Evolutionary conservation across 2,113 vertebrate species (phyloP).

Genomic region (Pipra filicauda): DNA sequence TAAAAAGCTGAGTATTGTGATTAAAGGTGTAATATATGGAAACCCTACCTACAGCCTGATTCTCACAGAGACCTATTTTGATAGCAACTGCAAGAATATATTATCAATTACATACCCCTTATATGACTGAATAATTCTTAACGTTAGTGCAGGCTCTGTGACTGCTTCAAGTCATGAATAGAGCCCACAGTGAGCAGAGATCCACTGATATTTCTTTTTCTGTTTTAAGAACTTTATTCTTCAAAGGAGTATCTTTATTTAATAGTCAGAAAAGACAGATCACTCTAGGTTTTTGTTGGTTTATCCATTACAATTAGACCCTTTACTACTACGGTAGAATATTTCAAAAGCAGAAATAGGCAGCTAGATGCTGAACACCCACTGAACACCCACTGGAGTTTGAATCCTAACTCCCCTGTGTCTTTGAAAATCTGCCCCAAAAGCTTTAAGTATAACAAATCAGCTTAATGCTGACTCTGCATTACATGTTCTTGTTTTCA

Average conservation of each 20-base stretch:
- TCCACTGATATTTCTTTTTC: not conserved
- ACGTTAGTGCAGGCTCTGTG: not conserved
- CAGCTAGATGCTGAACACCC: not conserved
- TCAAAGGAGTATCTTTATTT: not conserved
- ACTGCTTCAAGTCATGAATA: not conserved
- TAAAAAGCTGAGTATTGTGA: not conserved
- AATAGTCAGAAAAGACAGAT: slow-evolving; percentile 1
- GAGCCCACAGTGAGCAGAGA: not conserved
- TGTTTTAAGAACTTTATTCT: slow-evolving; percentile 25
- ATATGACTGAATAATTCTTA: not conserved
- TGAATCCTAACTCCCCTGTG: not conserved
- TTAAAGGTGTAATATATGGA: not conserved
- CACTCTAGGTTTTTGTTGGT: not conserved
- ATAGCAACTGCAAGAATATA: not conserved
- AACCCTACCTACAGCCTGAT: not conserved
- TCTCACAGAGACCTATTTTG: not conserved
- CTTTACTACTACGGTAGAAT: not conserved
- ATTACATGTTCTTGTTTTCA: not conserved
- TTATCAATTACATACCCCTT: not conserved
- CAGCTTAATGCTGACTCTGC: not conserved
- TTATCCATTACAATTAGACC: not conserved
- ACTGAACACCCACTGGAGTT: not conserved
- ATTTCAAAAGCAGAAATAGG: slow-evolving; percentile 24
- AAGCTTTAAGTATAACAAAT: not conserved
- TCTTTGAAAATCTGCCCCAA: slow-evolving; percentile 19